Conservation (phyloP, 2,113 vertebrate species). For the Cardinalis cardinalis region DNA sequence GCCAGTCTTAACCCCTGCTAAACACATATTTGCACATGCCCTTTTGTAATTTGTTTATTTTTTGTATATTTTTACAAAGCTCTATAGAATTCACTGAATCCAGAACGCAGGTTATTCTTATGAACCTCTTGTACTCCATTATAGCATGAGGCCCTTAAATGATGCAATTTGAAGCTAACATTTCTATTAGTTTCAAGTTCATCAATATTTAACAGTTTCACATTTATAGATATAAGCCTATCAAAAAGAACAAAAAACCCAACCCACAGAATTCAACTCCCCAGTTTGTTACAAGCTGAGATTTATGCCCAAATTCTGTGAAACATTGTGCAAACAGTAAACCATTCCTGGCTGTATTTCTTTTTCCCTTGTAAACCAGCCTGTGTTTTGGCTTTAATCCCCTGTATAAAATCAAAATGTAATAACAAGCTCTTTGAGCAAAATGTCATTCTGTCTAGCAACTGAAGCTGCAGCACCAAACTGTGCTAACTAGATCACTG, state of each 20-base stretch:
- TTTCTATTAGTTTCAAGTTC: not conserved
- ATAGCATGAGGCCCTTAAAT: not conserved
- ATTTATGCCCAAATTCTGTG: not conserved
- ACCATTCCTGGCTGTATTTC: not conserved
- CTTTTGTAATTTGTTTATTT: not conserved
- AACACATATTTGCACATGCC: not conserved
- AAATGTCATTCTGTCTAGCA: conserved; percentile 44
- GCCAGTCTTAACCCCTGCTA: not conserved
- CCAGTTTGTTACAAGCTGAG: not conserved
- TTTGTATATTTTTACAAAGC: not conserved
- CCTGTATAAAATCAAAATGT: conserved; percentile 14
- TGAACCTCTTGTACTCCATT: not conserved
- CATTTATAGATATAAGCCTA: not conserved
- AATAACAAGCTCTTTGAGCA: conserved; percentile 37
- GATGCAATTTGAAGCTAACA: not conserved
- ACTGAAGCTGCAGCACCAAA: conserved; percentile 10
- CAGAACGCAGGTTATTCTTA: not conserved
- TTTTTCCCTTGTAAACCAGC: not conserved
- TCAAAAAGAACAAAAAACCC: not conserved
- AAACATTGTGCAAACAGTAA: not conserved
- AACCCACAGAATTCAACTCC: not conserved
- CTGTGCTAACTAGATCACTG: conserved; percentile 48
- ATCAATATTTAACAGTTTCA: not conserved
- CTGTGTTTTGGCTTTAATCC: conserved; percentile 21
- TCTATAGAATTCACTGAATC: not conserved